Evolutionary conservation across 2,888 invertebrate genomes (phyloP).

Genomic region (Tenthredo livida): DNA sequence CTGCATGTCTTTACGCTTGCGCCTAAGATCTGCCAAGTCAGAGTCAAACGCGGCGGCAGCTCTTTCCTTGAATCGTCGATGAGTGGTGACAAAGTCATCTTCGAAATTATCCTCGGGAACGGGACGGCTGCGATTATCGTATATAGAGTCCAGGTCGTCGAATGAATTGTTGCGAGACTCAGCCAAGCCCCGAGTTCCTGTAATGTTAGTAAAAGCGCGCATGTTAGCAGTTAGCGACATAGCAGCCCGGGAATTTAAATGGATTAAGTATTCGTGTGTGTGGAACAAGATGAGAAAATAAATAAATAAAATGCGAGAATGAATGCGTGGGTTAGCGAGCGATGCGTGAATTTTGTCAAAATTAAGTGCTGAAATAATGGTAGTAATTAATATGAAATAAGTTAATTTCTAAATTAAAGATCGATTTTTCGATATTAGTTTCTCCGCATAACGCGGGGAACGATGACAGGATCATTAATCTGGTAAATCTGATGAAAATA

Average conservation of each 20-base stretch:
- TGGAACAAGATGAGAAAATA: not conserved
- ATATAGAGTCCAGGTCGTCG: slow-evolving; percentile 70
- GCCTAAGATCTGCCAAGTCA: slow-evolving; percentile 74
- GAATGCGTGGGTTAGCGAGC: slow-evolving; percentile 24
- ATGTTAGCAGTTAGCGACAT: slow-evolving; percentile 48
- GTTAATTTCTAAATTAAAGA: not conserved
- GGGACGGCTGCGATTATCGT: slow-evolving; percentile 65
- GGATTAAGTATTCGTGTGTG: not conserved
- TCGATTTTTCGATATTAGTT: not conserved
- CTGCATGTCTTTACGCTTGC: slow-evolving; percentile 75
- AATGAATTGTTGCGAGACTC: slow-evolving; percentile 65
- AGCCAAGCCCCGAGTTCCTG: slow-evolving; percentile 72
- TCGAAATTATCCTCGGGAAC: slow-evolving; percentile 67
- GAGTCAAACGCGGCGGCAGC: slow-evolving; percentile 75
- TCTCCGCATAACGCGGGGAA: not conserved
- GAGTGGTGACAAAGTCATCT: slow-evolving; percentile 69
- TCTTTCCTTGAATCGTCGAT: slow-evolving; percentile 72
- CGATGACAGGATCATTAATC: not conserved
- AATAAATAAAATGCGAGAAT: not conserved
- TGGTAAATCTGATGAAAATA: slow-evolving; percentile 7
- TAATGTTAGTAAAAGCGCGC: slow-evolving; percentile 61
- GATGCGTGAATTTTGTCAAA: slow-evolving; percentile 3
- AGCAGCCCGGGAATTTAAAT: not conserved
- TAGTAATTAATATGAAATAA: not conserved
- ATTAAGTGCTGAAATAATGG: slow-evolving; percentile 23